Conservation (phyloP, 2,888 invertebrate genomes). For the Pseudococcus jackbeardsleyi region DNA sequence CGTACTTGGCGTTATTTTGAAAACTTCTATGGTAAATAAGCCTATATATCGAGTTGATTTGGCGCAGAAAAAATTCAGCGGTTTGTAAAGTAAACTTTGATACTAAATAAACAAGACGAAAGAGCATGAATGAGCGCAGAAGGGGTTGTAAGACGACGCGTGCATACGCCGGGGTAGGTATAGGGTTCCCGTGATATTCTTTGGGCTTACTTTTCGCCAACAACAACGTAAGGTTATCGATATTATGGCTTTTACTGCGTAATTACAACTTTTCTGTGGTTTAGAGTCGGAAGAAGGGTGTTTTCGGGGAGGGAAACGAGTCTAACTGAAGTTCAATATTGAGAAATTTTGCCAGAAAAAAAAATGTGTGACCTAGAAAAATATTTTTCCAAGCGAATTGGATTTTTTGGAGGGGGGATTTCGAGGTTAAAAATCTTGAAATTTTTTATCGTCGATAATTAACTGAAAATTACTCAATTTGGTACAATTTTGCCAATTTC, state of each 20-base stretch:
- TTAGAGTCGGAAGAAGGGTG: not conserved
- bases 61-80: not conserved
- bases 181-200: not conserved
- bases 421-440: no score
- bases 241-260: constrained; percentile 15
- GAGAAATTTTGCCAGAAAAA: no score
- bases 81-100: constrained; percentile 39
- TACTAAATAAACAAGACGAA: constrained; percentile 30
- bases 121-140: not conserved
- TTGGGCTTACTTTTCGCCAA: not conserved
- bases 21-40: constrained; percentile 42
- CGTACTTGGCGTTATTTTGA: constrained; percentile 9
- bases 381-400: no score
- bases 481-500: no score
- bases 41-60: constrained; percentile 26
- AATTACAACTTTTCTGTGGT: not conserved
- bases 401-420: no score
- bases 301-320: no score
- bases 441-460: no score
- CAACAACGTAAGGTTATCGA: not conserved
- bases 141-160: constrained; percentile 3
- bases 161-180: not conserved
- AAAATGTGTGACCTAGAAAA: no score
- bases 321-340: no score
- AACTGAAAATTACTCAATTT: no score